Evolutionary conservation across 2,113 vertebrate genomes (phyloP).

Genomic region (Tauraco erythrolophus): DNA sequence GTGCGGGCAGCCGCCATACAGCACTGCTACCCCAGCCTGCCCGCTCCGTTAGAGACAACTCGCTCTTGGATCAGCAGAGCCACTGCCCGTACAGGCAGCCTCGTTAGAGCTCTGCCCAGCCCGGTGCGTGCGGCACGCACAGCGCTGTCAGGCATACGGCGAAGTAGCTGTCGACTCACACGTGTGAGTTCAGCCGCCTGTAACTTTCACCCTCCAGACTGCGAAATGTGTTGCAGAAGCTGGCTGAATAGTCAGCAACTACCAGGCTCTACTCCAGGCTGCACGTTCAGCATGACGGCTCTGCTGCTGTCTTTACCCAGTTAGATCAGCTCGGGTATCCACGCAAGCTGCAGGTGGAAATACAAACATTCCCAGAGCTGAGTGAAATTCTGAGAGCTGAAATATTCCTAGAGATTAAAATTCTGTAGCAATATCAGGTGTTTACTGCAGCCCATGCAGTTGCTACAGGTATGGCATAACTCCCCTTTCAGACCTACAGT

Average conservation of each 20-base stretch:
- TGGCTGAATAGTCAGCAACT: not conserved
- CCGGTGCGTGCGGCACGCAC: fast-evolving
- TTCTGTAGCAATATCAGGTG: not conserved
- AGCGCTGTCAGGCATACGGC: fast-evolving
- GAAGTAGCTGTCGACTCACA: not conserved
- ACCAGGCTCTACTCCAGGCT: fast-evolving
- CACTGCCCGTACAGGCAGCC: not conserved
- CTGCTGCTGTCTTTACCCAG: not conserved
- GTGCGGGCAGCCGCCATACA: not conserved
- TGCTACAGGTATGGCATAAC: not conserved
- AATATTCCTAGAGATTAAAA: not conserved
- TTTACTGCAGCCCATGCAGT: not conserved
- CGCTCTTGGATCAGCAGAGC: not conserved
- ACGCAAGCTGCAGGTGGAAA: not conserved
- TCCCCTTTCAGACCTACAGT: not conserved
- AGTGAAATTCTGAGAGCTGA: not conserved
- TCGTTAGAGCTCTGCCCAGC: not conserved
- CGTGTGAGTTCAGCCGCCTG: not conserved
- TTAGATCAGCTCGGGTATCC: not conserved
- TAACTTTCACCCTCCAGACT: not conserved
- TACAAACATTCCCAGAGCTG: fast-evolving
- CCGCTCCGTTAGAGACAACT: not conserved
- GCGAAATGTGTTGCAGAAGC: not conserved
- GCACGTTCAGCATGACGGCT: not conserved
- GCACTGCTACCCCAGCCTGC: not conserved